Percentiles rank a stretch among this genome's conserved stretches.
phyloP scores from a whole-genome alignment of 1,140 invertebrate genomes.

The Brachionus angularis region DNA sequence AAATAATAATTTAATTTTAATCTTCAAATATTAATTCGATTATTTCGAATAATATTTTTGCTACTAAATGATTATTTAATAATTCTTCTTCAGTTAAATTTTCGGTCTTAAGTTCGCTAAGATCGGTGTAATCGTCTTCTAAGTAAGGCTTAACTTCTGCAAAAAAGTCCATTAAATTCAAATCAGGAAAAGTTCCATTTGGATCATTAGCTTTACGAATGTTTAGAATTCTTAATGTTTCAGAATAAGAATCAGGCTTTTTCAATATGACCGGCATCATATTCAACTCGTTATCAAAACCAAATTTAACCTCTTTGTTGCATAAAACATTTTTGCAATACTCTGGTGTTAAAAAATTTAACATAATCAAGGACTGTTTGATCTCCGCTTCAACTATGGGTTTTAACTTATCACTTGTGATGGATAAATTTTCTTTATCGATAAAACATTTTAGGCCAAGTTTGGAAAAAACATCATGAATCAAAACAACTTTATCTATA shows the following conservation, averaged over 20 bases:
- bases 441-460: constrained; percentile 10
- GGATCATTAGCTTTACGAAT: too few species aligned
- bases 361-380: neutral
- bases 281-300: neutral
- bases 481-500: constrained; percentile 6
- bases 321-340: neutral
- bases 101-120: neutral
- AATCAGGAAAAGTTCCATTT: too few species aligned
- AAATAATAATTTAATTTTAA: neutral
- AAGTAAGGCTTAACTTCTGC: too few species aligned
- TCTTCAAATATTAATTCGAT: neutral
- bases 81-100: neutral
- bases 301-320: neutral
- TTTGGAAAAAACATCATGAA: neutral
- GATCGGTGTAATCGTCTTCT: neutral
- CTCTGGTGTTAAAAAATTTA: constrained; percentile 8
- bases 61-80: neutral
- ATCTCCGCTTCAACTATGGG: neutral
- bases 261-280: neutral
- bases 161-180: too few species aligned
- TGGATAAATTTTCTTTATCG: constrained; percentile 14
- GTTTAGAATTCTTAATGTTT: too few species aligned
- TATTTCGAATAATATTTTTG: neutral
- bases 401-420: neutral
- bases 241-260: too few species aligned